phyloP scores from a whole-genome alignment of 2,888 invertebrate species.

The Hydropsyche betteni region DNA sequence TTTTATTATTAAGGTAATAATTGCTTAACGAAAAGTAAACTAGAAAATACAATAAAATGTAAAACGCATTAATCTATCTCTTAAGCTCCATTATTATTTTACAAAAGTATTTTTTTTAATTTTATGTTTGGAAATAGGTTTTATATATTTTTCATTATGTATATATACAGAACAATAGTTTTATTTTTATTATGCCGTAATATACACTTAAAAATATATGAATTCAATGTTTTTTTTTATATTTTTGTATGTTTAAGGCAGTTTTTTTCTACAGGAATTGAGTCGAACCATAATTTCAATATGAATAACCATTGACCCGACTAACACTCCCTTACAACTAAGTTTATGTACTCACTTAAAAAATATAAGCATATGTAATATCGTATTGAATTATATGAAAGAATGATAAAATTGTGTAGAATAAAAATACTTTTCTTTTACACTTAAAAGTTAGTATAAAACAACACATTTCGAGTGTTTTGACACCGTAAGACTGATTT shows the following conservation, averaged over 20 bases:
- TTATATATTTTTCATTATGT: background rate
- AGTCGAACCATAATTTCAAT: slow-evolving; percentile 1
- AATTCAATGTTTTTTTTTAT: background rate
- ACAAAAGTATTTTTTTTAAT: background rate
- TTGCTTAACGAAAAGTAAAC: too few relatives aligned
- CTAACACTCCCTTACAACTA: slow-evolving; percentile 4
- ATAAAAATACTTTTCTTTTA: too few relatives aligned
- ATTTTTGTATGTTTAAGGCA: slow-evolving; percentile 7
- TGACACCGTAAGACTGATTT: too few relatives aligned
- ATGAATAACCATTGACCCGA: slow-evolving; percentile 1
- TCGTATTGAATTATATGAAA: background rate
- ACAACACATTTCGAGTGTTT: too few relatives aligned
- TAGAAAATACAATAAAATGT: too few relatives aligned
- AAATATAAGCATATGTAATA: background rate
- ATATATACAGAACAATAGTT: slow-evolving; percentile 7
- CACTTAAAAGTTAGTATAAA: too few relatives aligned
- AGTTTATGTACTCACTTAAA: too few relatives aligned
- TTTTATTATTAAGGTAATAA: too few relatives aligned
- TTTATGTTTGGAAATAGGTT: background rate
- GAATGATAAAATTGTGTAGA: too few relatives aligned
- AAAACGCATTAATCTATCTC: background rate
- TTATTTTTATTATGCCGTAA: background rate
- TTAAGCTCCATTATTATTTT: slow-evolving; percentile 2
- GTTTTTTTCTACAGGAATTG: slow-evolving; percentile 18
- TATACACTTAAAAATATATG: slow-evolving; percentile 27